Evolutionary conservation across 1,140 invertebrate genomes (phyloP).

Genomic region (Bombyx mandarina): DNA sequence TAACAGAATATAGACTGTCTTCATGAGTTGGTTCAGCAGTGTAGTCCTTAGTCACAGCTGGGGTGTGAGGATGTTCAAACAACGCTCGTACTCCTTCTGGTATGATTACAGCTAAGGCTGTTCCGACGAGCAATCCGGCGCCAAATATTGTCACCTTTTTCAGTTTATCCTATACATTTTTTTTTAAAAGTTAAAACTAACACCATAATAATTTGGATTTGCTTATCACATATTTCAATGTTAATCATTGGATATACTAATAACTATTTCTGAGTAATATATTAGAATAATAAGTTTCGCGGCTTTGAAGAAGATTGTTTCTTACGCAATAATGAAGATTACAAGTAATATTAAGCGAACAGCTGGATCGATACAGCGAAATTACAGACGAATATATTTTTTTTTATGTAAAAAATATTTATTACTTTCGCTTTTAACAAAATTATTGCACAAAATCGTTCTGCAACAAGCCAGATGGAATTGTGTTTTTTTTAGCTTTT

Average conservation of each 20-base stretch:
- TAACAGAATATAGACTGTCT: slow-evolving; percentile 73
- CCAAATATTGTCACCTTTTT: slow-evolving; percentile 95
- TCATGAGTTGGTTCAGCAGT: slow-evolving; percentile 43
- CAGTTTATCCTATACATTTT: slow-evolving; percentile 85
- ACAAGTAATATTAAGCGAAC: too few relatives aligned
- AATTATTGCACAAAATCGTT: too few relatives aligned
- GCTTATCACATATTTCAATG: neutral
- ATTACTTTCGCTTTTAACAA: too few relatives aligned
- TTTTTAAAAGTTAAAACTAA: too few relatives aligned
- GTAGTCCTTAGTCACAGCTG: slow-evolving; percentile 43
- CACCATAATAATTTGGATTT: neutral
- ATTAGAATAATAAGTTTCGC: too few relatives aligned
- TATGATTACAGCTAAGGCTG: slow-evolving; percentile 97
- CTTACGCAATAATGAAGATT: too few relatives aligned
- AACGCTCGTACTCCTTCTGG: slow-evolving; percentile 96
- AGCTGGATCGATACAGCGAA: too few relatives aligned
- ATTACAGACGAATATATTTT: too few relatives aligned
- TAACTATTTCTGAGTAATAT: too few relatives aligned
- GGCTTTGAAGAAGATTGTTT: too few relatives aligned
- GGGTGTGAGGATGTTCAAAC: slow-evolving; percentile 53
- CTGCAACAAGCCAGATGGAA: neutral
- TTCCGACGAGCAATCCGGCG: slow-evolving; percentile 97
- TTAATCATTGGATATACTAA: too few relatives aligned
- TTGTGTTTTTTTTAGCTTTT: neutral
- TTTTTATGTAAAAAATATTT: too few relatives aligned